Evolutionary conservation across 2,888 invertebrate genomes (phyloP).

Genomic region (Himalopsyche anomala): DNA sequence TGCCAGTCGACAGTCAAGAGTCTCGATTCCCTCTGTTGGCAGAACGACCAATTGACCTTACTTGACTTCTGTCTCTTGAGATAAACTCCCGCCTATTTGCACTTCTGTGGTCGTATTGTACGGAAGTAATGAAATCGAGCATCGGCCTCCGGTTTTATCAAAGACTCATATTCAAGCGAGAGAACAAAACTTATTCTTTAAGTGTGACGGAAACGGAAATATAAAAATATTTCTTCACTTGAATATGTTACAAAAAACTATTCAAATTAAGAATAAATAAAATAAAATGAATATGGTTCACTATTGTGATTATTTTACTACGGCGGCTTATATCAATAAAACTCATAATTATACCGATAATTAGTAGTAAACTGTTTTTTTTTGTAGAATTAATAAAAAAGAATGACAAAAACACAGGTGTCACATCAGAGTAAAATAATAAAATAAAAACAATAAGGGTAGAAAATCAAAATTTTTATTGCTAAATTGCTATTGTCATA

Average conservation of each 20-base stretch:
- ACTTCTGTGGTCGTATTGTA: slow-evolving; percentile 37
- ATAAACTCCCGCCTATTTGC: slow-evolving; percentile 61
- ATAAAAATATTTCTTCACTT: background rate
- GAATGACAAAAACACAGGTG: too few relatives aligned
- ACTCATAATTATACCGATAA: too few relatives aligned
- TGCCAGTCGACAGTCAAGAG: slow-evolving; percentile 24
- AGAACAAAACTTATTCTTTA: background rate
- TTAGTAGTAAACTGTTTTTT: too few relatives aligned
- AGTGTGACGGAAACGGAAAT: slow-evolving; percentile 2
- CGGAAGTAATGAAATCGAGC: slow-evolving; percentile 47
- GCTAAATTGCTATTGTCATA: too few relatives aligned
- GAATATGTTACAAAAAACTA: background rate
- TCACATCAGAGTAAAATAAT: too few relatives aligned
- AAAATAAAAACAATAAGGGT: too few relatives aligned
- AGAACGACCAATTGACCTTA: slow-evolving; percentile 63
- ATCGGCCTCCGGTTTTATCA: background rate
- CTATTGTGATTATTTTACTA: slow-evolving; percentile 15
- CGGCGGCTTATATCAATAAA: background rate
- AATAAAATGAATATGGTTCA: background rate
- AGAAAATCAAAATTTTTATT: too few relatives aligned
- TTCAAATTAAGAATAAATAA: slow-evolving; percentile 34
- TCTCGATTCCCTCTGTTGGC: slow-evolving; percentile 47
- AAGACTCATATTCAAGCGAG: slow-evolving; percentile 44
- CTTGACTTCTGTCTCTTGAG: slow-evolving; percentile 63
- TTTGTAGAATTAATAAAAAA: too few relatives aligned